phyloP scores from a whole-genome alignment of 2,888 invertebrate genomes.

The Dicyrtomina minuta region DNA sequence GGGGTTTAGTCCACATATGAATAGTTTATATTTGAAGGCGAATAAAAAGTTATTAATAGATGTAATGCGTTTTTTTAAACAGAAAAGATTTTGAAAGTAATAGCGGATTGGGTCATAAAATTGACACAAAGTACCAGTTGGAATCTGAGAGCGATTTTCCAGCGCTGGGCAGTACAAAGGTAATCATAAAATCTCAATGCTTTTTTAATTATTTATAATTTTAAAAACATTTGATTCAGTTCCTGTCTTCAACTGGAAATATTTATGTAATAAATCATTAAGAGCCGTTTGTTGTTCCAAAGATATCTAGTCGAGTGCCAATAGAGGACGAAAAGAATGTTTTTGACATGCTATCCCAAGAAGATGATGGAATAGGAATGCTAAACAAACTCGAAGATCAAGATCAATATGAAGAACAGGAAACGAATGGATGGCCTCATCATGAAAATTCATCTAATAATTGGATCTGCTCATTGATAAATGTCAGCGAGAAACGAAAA shows the following conservation, averaged over 20 bases:
- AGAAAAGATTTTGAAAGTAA: conserved; percentile 30
- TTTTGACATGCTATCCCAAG: conserved; percentile 32
- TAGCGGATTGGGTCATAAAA: conserved; percentile 20
- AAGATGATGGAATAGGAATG: conserved; percentile 17
- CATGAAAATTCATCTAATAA: conserved; percentile 32
- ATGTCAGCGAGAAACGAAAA: conserved; percentile 49
- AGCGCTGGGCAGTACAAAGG: conserved; percentile 51
- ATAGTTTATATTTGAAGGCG: background rate
- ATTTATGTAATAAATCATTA: too few species aligned
- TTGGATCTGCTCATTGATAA: conserved; percentile 45
- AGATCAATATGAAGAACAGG: conserved; percentile 23
- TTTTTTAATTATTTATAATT: too few species aligned
- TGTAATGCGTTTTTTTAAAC: background rate
- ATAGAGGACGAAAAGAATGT: conserved; percentile 42
- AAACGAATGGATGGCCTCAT: conserved; percentile 30
- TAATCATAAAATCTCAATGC: conserved; percentile 33
- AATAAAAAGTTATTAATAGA: background rate
- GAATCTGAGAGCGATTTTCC: conserved; percentile 53
- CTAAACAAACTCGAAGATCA: conserved; percentile 6
- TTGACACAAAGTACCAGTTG: conserved; percentile 47
- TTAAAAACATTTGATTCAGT: too few species aligned
- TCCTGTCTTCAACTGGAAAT: too few species aligned
- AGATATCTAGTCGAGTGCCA: conserved; percentile 53
- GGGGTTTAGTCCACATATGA: background rate
- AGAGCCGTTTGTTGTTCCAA: too few species aligned